Evolutionary conservation across 1,140 invertebrate genomes (phyloP).

Genomic region (Steinernema feltiae): DNA sequence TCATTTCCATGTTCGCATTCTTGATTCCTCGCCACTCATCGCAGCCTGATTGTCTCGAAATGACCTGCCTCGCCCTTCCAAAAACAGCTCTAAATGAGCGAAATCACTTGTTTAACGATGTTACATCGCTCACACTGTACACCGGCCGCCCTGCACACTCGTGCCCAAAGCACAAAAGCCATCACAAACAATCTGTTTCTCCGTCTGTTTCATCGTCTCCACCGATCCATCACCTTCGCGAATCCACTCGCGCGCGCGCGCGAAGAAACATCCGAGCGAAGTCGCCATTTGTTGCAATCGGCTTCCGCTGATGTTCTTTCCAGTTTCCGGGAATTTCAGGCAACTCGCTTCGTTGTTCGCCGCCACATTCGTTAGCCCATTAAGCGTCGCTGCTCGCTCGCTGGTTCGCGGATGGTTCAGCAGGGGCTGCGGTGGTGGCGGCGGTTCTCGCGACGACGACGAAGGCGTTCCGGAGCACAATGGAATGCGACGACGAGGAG

Average conservation of each 20-base stretch:
- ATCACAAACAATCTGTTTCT: background rate
- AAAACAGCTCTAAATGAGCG: no score
- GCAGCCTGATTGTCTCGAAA: no score
- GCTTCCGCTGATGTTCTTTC: background rate
- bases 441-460: background rate
- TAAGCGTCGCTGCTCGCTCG: background rate
- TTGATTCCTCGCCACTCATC: no score
- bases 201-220: background rate
- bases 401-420: no score
- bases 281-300: background rate
- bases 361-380: background rate
- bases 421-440: no score
- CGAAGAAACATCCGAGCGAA: background rate
- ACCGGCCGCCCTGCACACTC: no score
- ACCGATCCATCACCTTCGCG: background rate
- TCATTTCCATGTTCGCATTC: no score
- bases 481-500: background rate
- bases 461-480: background rate
- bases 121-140: no score
- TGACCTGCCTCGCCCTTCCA: no score
- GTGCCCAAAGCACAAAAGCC: background rate
- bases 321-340: conserved; percentile 5
- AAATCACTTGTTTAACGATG: no score
- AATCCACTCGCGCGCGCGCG: background rate
- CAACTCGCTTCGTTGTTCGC: background rate